Evolutionary conservation across 2,888 invertebrate genomes (phyloP), one percentile per base, ranked within the genome.

Genomic region (Pyrrhia umbra): DNA sequence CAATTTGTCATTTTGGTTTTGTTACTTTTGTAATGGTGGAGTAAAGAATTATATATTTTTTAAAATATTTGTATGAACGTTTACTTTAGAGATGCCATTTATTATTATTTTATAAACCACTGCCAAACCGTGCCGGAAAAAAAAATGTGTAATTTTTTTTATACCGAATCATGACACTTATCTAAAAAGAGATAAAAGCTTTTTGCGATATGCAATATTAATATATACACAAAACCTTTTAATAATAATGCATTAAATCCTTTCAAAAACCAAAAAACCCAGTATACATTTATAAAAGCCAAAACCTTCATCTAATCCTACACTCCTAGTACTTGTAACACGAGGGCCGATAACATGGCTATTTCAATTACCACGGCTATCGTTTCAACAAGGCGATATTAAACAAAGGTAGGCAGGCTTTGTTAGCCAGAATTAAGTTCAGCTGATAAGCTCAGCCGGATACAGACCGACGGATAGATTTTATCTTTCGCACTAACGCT

Each of bases 391-490:
- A 50, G 60, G 34, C 23, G 37, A 51, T 50, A 23, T 60, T 55
- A 49, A 49, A 63, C 43, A 54, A 70, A 55, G 47, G 60, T 56
- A 55, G 37, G 37, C 37, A 55, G 37, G 37, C 37, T 52, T 59
- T 56, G 58, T 61, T 40, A 57, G 20, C 43, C 9, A 10, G 59
- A 68, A 73, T 77, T 75, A 65, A 65, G 46, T 68, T 64, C 49
- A 63, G 8, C 55, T 43, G 75, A 74, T 69, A 74, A 62, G 42
- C 50, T 13, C 0, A 6, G 25, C 61, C 65, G 77, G 78, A 74
- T 51, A 61, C 78, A 25, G 50, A 55, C 61, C 27, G 68, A 46
- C 59, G 42, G 45, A 2, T 37, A 49, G 75, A 75, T 75, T 1
- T 13, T 65, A 75, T 75, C 75, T 57, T 57, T 71, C 16, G 13